Evolutionary conservation across 2,113 vertebrate species (phyloP), one percentile per base, ranked within the genome.

Genomic region (Vicugna pacos): DNA sequence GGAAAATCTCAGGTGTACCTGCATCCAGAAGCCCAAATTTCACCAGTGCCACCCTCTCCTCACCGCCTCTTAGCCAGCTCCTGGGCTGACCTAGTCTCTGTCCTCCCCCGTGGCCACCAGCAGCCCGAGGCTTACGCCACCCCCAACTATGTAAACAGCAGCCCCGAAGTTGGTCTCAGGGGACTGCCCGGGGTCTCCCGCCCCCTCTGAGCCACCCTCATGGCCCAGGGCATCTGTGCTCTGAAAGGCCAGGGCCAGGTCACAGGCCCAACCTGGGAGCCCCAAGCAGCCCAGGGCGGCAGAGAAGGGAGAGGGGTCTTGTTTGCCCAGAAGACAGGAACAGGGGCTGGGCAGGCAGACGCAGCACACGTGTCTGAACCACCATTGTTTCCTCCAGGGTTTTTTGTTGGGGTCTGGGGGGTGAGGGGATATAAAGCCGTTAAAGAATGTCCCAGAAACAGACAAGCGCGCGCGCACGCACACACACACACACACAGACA

Each of bases 401-500:
- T 50, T 88, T 72, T 35, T 54, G 58, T 65, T 22, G 24, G 30
- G 46, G 38, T 58, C 58, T n/a, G 24, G 30, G 46, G 8, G 60
- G 2, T 12, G 70, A 58, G 35, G 3, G 58, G 19, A 19, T 38
- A 11, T 75, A 60, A 76, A 10, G 35, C 58, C 92, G n/a, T 46
- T 94, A 60, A 73, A 91, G 58, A 73, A 46, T 62, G 38, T 87
- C 82, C 82, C 52, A 52, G 73, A 91, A 86, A 58, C 16, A 42
- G 58, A 67, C 50, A 48, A 42, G 38, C 5, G 38, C 4, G 4
- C 4, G 38, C 38, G 38, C 38, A 5, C 38, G 4, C 38, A 5
- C 38, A 38, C 38, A 38, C 38, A 42, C 38, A 42, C 38, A 42
- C 38, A 42, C 38, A 42, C 38, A 35, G 35, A 42, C 38, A 42